These are phyloP conservation scores for Sinocyclocheilus grahami DNA, from an alignment of 2,113 vertebrate genomes.

Conservation along the genomic window DNA sequence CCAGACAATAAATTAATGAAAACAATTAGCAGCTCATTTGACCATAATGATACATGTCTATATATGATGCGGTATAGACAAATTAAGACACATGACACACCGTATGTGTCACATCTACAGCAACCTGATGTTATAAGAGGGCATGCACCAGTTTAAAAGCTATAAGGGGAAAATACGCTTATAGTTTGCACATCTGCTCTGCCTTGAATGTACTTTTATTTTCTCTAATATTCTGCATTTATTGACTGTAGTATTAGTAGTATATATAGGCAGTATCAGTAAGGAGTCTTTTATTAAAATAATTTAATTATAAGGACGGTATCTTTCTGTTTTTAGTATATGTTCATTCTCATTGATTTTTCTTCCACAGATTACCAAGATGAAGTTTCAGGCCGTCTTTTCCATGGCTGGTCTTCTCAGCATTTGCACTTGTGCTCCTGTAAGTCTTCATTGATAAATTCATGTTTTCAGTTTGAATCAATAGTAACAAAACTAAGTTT, in stretches of 20 bases:
- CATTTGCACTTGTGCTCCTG: slow-evolving; percentile 43
- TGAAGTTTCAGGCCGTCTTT: slow-evolving; percentile 44
- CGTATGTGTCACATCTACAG: background rate
- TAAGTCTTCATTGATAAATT: slow-evolving; percentile 18
- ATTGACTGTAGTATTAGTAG: background rate
- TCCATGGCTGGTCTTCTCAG: slow-evolving; percentile 37
- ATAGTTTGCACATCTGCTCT: slow-evolving; percentile 27
- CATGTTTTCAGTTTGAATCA: background rate
- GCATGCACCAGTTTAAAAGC: slow-evolving; percentile 7
- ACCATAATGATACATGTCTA: slow-evolving; percentile 21
- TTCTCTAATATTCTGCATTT: background rate
- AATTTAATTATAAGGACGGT: background rate
- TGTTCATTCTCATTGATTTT: background rate
- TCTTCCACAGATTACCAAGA: slow-evolving; percentile 34
- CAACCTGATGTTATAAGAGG: slow-evolving; percentile 15
- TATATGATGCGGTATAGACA: background rate
- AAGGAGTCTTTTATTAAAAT: background rate
- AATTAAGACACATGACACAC: slow-evolving; percentile 23
- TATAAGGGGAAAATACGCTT: background rate
- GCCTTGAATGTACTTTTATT: background rate
- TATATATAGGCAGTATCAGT: background rate
- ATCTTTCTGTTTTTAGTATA: background rate
- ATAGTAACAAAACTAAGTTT: background rate
- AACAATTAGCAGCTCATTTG: slow-evolving; percentile 19
- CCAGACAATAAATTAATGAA: slow-evolving; percentile 3